Conservation (phyloP, 1,140 invertebrate species). For the Venustaconcha ellipsiformis region DNA sequence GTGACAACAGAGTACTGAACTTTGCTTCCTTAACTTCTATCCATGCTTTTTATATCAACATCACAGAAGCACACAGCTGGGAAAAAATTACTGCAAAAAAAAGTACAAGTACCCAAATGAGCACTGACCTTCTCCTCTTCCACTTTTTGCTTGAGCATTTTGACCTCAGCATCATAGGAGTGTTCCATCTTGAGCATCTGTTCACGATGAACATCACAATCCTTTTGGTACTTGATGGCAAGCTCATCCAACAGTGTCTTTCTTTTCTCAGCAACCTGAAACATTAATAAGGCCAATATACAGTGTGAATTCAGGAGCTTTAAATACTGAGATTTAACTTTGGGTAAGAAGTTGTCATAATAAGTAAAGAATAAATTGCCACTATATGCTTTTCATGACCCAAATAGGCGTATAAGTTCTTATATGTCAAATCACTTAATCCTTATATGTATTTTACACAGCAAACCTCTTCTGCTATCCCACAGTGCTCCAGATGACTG, state of each 20-base stretch:
- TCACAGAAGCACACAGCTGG: neutral
- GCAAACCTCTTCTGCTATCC: too few relatives aligned
- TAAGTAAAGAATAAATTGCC: too few relatives aligned
- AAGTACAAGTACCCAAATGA: neutral
- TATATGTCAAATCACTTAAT: too few relatives aligned
- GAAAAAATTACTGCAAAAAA: neutral
- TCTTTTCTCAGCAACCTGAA: conserved; percentile 68
- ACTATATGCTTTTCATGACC: too few relatives aligned
- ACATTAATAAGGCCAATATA: neutral
- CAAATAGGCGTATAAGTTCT: too few relatives aligned
- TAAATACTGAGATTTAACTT: too few relatives aligned
- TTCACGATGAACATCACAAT: conserved; percentile 64
- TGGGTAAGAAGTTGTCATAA: too few relatives aligned
- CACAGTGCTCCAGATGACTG: too few relatives aligned
- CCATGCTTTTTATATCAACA: neutral
- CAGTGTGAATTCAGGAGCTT: too few relatives aligned
- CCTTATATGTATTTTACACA: too few relatives aligned
- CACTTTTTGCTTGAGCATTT: conserved; percentile 41
- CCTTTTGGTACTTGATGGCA: conserved; percentile 69
- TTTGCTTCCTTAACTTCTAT: neutral
- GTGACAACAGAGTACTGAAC: too few relatives aligned
- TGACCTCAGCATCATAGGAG: conserved; percentile 47
- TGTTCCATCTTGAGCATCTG: conserved; percentile 50
- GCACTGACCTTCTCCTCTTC: conserved; percentile 50
- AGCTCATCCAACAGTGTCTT: conserved; percentile 70